phyloP scores from a whole-genome alignment of 92 coral and sea anemone genomes.

The Parazoanthus darwini region DNA sequence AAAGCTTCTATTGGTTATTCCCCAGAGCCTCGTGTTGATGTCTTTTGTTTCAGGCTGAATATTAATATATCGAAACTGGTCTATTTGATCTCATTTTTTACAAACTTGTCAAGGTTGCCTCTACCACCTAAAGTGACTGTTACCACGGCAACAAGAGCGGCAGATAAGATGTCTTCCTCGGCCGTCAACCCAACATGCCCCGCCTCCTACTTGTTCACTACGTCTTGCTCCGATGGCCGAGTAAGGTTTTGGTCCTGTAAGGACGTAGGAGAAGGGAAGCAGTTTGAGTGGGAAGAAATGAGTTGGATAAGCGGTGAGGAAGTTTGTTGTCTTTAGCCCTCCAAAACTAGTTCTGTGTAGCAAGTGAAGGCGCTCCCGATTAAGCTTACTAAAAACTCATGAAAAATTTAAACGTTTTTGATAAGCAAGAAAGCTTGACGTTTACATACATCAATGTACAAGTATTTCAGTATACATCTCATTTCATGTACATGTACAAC shows the following conservation, averaged over 20 bases:
- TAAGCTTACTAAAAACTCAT: too few relatives aligned
- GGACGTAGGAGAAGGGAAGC: constrained; percentile 50
- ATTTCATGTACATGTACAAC: too few relatives aligned
- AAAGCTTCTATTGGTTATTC: too few relatives aligned
- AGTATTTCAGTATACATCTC: too few relatives aligned
- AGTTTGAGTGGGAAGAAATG: constrained; percentile 79
- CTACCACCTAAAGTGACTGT: constrained; percentile 81
- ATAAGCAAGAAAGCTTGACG: too few relatives aligned
- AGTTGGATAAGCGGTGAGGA: constrained; percentile 52
- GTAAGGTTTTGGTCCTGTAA: constrained; percentile 97
- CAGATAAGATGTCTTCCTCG: constrained; percentile 97
- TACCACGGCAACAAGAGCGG: constrained; percentile 93
- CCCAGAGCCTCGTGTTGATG: too few relatives aligned
- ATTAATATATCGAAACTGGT: too few relatives aligned
- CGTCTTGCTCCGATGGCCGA: constrained; percentile 92
- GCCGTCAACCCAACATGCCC: constrained; percentile 95
- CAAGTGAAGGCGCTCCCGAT: too few relatives aligned
- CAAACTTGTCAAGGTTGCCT: constrained; percentile 41
- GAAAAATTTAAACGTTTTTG: too few relatives aligned
- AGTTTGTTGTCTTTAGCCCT: neutral
- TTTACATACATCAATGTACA: too few relatives aligned
- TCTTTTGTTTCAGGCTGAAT: too few relatives aligned
- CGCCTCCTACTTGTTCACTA: constrained; percentile 80
- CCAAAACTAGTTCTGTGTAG: too few relatives aligned
- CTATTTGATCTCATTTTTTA: neutral